A percentile compares a stretch with the other conserved stretches of the same genome.
Conservation (phyloP, 2,113 vertebrate genomes). For the Erythrocercus mccallii region DNA sequence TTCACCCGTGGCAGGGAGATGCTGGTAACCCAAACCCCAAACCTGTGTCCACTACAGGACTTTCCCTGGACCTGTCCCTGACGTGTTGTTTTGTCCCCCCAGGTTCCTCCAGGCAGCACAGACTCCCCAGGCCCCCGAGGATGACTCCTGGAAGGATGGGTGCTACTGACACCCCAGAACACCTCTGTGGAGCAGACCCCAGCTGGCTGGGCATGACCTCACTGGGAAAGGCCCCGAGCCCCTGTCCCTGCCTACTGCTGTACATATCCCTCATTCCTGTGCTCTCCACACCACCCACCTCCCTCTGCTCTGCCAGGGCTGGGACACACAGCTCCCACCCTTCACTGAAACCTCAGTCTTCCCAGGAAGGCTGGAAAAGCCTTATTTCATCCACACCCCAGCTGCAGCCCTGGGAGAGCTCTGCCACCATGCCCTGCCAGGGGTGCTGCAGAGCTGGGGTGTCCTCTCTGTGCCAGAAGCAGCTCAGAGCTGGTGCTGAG, state of each 20-base stretch:
- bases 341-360: background rate
- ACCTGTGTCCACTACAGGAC: fast-evolving
- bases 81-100: background rate
- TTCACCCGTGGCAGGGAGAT: background rate
- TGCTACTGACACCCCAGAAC: constrained; percentile 78
- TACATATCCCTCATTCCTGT: background rate
- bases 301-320: background rate
- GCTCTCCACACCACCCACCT: background rate
- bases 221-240: background rate
- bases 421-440: background rate
- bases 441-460: background rate
- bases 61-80: background rate
- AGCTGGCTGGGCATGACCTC: constrained; percentile 68
- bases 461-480: background rate
- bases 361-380: background rate
- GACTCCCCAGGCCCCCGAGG: constrained; percentile 63
- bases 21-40: background rate
- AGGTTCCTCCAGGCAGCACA: constrained; percentile 81
- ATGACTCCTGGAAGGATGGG: constrained; percentile 90
- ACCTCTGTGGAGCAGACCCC: constrained; percentile 11
- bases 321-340: background rate
- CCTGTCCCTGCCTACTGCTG: background rate
- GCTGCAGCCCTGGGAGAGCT: background rate
- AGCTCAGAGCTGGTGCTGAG: background rate
- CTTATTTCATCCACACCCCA: background rate